Base-by-base conservation (phyloP, 2,797 vertebrate genomes). In the Aphelocoma californica region DNA sequence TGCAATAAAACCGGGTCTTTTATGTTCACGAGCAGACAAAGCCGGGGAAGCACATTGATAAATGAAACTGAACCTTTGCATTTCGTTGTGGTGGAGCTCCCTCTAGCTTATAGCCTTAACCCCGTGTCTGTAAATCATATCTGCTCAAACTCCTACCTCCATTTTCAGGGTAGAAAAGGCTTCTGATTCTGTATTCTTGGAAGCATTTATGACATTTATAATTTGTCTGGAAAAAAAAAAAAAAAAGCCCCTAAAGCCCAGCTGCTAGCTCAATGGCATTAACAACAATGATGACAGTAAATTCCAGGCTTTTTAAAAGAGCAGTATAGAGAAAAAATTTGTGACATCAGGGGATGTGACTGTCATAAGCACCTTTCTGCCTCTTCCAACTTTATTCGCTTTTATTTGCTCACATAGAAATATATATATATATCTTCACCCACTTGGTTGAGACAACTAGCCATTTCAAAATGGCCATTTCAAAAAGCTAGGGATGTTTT, bases 1-100 rank as follows among this genome's bases (percentile, higher is more conserved):
- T 96, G 96, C 97, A 96, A 97, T 97, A 97, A 97, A 95, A 66
- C 94, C 25, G 77, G 88, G 94, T 94, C 96, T 94, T 96, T 97
- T 94, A 94, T 96, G 97, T 83, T 94, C 90, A 38, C 45, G 83
- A 47, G 86, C 96, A 97, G 96, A 97, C 97, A 97, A 97, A 97
- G 97, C 96, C 96, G 77, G 84, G 56, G 58, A 66, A 88, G 73
- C 84, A 86, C 86, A 87, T 45, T 94, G 96, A 97, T 93, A 96
- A 96, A 97, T 94, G 95, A 83, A 87, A 79, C 38, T 4, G 87
- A 91, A 71, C 66, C 92, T 92, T 72, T 12, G 86, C 79, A 92
- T 93, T 94, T 94, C 26, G 28, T 94, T 91, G 96, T 96, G 93
- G 90, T 32, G 89, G 93, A 97, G 96, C 96, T 97, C 96, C 96